These are phyloP conservation scores for Zophobas morio DNA, from an alignment of 1,140 invertebrate genomes.

Conservation along the genomic window DNA sequence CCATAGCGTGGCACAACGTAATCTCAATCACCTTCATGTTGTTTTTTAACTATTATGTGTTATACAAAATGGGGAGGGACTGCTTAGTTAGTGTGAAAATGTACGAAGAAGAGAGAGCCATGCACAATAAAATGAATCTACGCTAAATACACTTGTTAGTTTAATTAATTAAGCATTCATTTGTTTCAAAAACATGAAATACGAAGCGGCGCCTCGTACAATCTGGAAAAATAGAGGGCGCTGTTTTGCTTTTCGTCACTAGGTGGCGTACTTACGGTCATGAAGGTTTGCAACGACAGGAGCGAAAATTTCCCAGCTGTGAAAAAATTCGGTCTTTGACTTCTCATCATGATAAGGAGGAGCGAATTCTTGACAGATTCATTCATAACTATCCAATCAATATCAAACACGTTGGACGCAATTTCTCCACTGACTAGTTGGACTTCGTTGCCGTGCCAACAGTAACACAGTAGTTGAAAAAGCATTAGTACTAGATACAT, in stretches of 20 bases:
- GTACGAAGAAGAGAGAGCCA: constrained; percentile 81
- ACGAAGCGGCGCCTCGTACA: constrained; percentile 41
- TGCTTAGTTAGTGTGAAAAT: constrained; percentile 88
- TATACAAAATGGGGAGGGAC: constrained; percentile 91
- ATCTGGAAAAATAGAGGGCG: constrained; percentile 38
- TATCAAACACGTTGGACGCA: constrained; percentile 50
- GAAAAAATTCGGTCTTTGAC: constrained; percentile 63
- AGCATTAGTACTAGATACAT: constrained; percentile 47
- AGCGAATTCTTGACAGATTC: constrained; percentile 65
- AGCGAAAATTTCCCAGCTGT: constrained; percentile 69
- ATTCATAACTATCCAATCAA: constrained; percentile 55
- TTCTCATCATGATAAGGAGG: constrained; percentile 68
- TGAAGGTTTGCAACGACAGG: constrained; percentile 69
- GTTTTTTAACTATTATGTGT: constrained; percentile 91
- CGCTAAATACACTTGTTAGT: constrained; percentile 14
- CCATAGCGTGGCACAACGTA: constrained; percentile 92
- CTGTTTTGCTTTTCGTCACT: background rate
- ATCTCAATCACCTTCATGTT: constrained; percentile 88
- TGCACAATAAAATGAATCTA: constrained; percentile 69
- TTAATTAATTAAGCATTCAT: constrained; percentile 42
- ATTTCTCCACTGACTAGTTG: constrained; percentile 56
- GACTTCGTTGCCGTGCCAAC: constrained; percentile 53
- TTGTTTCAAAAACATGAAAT: constrained; percentile 47
- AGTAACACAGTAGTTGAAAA: constrained; percentile 52
- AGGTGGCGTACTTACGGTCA: constrained; percentile 62